Percentiles rank a stretch among this genome's conserved stretches.
phyloP scores from a whole-genome alignment of 37 sponge, comb jelly and placozoan species.

The Axinella damicornis region DNA sequence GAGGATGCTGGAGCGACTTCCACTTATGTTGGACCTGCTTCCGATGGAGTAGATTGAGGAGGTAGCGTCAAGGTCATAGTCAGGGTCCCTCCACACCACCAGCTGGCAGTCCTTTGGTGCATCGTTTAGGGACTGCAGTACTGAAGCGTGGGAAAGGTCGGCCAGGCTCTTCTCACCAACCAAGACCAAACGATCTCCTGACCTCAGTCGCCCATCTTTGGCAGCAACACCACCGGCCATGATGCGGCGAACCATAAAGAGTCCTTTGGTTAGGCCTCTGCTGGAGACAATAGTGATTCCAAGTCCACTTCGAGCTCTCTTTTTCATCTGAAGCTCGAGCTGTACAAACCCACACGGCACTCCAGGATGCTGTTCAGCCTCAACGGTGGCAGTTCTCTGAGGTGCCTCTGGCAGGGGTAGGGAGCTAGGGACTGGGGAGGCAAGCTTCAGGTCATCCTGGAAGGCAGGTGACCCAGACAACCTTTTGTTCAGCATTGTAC shows the following conservation, averaged over 20 bases:
- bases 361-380: neutral
- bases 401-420: neutral
- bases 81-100: slow-evolving; percentile 59
- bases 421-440: neutral
- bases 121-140: slow-evolving; percentile 51
- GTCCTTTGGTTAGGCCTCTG: slow-evolving; percentile 26
- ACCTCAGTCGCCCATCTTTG: slow-evolving; percentile 56
- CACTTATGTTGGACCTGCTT: slow-evolving; percentile 36
- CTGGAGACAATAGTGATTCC: slow-evolving; percentile 69
- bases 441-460: neutral
- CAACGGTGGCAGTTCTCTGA: too few relatives aligned
- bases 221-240: slow-evolving; percentile 64
- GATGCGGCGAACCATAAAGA: slow-evolving; percentile 65
- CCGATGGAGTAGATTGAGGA: slow-evolving; percentile 48
- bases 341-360: slow-evolving; percentile 17
- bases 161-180: slow-evolving; percentile 56
- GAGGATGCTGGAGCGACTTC: slow-evolving; percentile 45
- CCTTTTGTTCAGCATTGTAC: too few relatives aligned
- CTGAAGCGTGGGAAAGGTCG: slow-evolving; percentile 51
- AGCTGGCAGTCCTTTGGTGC: slow-evolving; percentile 47
- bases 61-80: slow-evolving; percentile 38
- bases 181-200: slow-evolving; percentile 78
- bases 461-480: neutral
- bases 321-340: slow-evolving; percentile 50
- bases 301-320: slow-evolving; percentile 50